A percentile compares a stretch with the other conserved stretches of the same genome.
Conservation (phyloP, 2,888 invertebrate genomes). For the Eilema caniola region DNA sequence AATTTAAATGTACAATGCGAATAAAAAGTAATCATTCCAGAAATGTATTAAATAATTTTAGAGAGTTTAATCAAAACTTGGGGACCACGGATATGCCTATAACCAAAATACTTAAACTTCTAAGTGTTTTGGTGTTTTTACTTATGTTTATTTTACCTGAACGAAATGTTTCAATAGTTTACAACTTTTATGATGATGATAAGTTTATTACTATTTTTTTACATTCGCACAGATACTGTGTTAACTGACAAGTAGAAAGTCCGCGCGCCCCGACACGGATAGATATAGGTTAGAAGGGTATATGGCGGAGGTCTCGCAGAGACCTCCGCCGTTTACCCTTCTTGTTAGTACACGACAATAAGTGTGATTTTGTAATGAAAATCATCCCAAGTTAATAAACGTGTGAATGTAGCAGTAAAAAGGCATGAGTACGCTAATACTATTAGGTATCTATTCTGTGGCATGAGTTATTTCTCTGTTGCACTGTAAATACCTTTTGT, state of each 20-base stretch:
- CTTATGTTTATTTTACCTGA: background rate
- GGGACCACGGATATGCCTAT: background rate
- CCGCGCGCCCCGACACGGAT: no score
- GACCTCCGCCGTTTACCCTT: no score
- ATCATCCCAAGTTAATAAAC: constrained; percentile 10
- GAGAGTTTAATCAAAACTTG: background rate
- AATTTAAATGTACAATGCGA: background rate
- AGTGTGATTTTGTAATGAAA: constrained; percentile 1
- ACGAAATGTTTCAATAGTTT: background rate
- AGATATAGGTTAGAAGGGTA: no score
- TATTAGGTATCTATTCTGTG: no score
- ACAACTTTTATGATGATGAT: no score
- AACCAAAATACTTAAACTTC: background rate
- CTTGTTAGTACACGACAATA: background rate
- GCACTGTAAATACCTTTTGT: background rate
- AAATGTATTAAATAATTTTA: background rate
- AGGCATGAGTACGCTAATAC: no score
- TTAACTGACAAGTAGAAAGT: background rate
- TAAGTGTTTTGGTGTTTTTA: background rate
- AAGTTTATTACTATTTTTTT: background rate
- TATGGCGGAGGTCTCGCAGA: no score
- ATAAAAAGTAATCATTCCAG: background rate
- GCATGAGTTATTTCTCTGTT: constrained; percentile 8
- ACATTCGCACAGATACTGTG: background rate
- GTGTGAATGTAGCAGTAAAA: constrained; percentile 10